phyloP scores from a whole-genome alignment of 2,113 vertebrate species.

The Oostethus manadensis region DNA sequence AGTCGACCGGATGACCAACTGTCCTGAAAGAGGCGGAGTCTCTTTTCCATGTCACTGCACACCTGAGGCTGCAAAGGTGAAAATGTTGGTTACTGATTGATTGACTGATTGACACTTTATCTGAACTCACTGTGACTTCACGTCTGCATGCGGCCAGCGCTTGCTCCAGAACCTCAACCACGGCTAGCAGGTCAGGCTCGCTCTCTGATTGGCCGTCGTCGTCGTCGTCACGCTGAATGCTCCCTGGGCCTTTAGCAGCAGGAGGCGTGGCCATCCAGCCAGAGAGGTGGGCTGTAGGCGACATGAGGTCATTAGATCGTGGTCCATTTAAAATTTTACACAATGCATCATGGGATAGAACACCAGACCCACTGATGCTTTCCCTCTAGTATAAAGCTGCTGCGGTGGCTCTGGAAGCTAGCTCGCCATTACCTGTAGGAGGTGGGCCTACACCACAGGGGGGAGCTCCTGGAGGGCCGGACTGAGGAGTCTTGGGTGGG shows the following conservation, averaged over 20 bases:
- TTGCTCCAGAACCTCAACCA: constrained; percentile 68
- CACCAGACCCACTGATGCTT: too few species aligned
- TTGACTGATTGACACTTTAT: neutral
- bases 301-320: neutral
- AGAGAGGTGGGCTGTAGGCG: constrained; percentile 19
- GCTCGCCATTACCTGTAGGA: constrained; percentile 28
- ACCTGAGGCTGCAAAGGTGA: constrained; percentile 79
- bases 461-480: constrained; percentile 58
- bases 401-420: too few species aligned
- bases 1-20: constrained; percentile 82
- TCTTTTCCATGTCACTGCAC: constrained; percentile 83
- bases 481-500: constrained; percentile 27
- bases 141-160: constrained; percentile 74
- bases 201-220: constrained; percentile 40
- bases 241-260: constrained; percentile 18
- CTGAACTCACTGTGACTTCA: constrained; percentile 66
- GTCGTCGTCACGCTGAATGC: constrained; percentile 1
- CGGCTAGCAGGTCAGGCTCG: constrained; percentile 62
- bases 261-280: constrained; percentile 17
- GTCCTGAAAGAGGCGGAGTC: constrained; percentile 79
- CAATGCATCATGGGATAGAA: neutral
- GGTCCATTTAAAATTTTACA: too few species aligned
- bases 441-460: constrained; percentile 40
- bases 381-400: too few species aligned
- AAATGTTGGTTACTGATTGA: neutral